phyloP scores from a whole-genome alignment of 1,140 invertebrate species.

The Eupeodes corollae region DNA sequence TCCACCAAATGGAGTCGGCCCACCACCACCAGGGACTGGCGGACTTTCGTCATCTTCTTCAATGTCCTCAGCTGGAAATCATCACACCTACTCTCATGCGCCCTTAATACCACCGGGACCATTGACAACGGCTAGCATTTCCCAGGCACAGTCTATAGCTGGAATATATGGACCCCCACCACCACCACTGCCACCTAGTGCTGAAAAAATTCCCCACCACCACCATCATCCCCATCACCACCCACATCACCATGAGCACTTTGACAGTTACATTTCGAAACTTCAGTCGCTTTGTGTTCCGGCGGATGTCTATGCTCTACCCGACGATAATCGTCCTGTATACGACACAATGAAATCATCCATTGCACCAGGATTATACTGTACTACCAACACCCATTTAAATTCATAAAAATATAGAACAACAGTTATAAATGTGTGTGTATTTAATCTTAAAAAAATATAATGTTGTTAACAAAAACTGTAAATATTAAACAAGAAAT shows the following conservation, averaged over 20 bases:
- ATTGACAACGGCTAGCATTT: conserved; percentile 4
- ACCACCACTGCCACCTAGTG: conserved; percentile 13
- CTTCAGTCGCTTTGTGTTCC: conserved; percentile 80
- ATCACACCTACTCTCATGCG: conserved; percentile 8
- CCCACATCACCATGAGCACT: conserved; percentile 66
- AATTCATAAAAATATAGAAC: conserved; percentile 15
- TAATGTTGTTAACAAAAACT: too few relatives aligned
- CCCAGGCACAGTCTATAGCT: background rate
- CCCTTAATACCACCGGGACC: conserved; percentile 23
- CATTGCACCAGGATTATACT: conserved; percentile 73
- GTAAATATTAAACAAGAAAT: too few relatives aligned
- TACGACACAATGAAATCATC: conserved; percentile 83
- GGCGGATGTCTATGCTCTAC: conserved; percentile 65
- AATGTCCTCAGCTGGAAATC: conserved; percentile 35
- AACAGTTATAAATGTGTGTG: too few relatives aligned
- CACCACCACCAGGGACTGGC: conserved; percentile 6
- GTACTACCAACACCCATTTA: conserved; percentile 82
- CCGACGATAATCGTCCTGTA: conserved; percentile 61
- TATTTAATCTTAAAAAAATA: too few relatives aligned
- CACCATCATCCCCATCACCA: conserved; percentile 25
- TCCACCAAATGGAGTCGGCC: conserved; percentile 39
- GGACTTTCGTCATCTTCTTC: conserved; percentile 25
- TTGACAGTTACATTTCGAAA: conserved; percentile 85
- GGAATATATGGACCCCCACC: conserved; percentile 25
- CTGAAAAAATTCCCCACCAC: conserved; percentile 22